A percentile compares a stretch with the other conserved stretches of the same genome.
phyloP scores from a whole-genome alignment of 2,888 invertebrate species.

The Balanococcus diminutus region DNA sequence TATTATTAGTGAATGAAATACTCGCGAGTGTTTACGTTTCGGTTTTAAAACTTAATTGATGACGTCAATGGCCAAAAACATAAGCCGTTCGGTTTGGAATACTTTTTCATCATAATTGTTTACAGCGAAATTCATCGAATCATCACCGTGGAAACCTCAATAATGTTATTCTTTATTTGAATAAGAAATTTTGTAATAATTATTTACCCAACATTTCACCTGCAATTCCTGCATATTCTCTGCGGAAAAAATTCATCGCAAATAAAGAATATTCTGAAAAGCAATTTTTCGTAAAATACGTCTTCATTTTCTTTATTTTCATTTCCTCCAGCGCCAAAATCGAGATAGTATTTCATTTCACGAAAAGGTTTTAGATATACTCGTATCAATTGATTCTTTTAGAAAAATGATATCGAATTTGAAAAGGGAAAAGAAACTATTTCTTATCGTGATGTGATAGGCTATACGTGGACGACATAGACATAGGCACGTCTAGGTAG shows the following conservation, averaged over 20 bases:
- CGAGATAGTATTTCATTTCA: background rate
- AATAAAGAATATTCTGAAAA: background rate
- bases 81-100: background rate
- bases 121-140: background rate
- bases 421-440: background rate
- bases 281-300: background rate
- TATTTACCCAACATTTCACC: background rate
- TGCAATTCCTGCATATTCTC: background rate
- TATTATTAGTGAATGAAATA: background rate
- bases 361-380: background rate
- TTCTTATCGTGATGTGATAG: background rate
- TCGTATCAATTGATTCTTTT: background rate
- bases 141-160: background rate
- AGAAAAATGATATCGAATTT: background rate
- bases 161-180: background rate
- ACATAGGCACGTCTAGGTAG: no score
- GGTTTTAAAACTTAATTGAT: background rate
- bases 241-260: background rate
- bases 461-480: no score
- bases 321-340: background rate
- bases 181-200: background rate
- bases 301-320: background rate
- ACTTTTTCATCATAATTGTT: background rate
- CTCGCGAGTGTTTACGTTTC: background rate
- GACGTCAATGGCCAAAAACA: constrained; percentile 4